Percentiles rank a stretch among this genome's conserved stretches.
Evolutionary conservation across 2,797 vertebrate species (phyloP).

Genomic region (Hozukius guyotensis): DNA sequence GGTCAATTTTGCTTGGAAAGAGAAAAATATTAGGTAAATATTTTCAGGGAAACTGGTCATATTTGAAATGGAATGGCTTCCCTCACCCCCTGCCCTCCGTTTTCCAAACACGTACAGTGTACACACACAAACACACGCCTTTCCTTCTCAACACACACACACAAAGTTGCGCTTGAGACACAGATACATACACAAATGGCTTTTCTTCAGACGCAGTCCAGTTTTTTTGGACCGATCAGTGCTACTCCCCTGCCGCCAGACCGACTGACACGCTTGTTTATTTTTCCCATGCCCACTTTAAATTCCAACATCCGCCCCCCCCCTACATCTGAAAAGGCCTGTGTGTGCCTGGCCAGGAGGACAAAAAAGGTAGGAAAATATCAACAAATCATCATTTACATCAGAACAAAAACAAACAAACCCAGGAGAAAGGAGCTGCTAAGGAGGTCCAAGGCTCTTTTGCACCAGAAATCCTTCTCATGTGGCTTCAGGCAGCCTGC

Average conservation of each 20-base stretch:
- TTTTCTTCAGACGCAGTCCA: constrained; percentile 52
- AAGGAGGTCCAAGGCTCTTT: constrained; percentile 70
- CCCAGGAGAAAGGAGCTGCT: constrained; percentile 66
- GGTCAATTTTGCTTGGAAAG: constrained; percentile 76
- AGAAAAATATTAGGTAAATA: constrained; percentile 81
- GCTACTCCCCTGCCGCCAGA: constrained; percentile 49
- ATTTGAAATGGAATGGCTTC: constrained; percentile 76
- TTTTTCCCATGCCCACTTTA: constrained; percentile 76
- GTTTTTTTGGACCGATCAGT: constrained; percentile 41
- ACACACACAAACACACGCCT: constrained; percentile 47
- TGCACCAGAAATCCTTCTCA: constrained; percentile 84
- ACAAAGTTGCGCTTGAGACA: constrained; percentile 3
- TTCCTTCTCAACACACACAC: constrained; percentile 10
- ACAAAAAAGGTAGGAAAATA: constrained; percentile 75
- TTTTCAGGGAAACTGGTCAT: constrained; percentile 79
- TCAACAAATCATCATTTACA: constrained; percentile 82
- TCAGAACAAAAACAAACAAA: constrained; percentile 81
- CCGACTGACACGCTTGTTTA: constrained; percentile 69
- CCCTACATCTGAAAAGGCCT: constrained; percentile 54
- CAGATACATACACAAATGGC: constrained; percentile 51
- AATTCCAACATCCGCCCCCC: constrained; percentile 66
- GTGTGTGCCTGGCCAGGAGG: constrained; percentile 56
- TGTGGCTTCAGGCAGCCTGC: constrained; percentile 85
- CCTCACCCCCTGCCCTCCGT: constrained; percentile 44
- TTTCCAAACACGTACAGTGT: constrained; percentile 37